Conservation (phyloP, 2,888 invertebrate species). For the Rapana venosa region DNA sequence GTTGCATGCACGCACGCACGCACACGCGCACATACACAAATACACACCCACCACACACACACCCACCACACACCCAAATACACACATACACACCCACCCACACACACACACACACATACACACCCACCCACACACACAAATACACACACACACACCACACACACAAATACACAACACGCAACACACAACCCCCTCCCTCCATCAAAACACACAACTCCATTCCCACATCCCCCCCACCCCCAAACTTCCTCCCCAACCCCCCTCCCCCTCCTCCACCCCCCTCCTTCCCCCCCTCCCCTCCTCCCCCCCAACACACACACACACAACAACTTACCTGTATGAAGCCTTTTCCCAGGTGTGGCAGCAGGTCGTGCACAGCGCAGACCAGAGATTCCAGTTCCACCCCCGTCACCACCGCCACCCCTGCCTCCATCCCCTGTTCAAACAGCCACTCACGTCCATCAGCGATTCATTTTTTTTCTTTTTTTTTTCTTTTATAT, state of each 20-base stretch:
- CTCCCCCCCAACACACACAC: neutral
- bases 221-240: no score
- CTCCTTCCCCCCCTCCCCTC: no score
- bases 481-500: neutral
- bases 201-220: no score
- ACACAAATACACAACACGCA: neutral
- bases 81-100: neutral
- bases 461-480: neutral
- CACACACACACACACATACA: neutral
- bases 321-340: constrained; percentile 79
- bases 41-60: neutral
- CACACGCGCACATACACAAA: neutral
- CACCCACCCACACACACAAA: neutral
- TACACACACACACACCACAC: neutral
- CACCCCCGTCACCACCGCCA: constrained; percentile 69
- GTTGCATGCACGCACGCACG: neutral
- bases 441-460: neutral
- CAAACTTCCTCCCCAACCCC: no score
- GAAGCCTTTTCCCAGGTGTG: constrained; percentile 88
- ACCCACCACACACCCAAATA: neutral
- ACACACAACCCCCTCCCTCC: neutral
- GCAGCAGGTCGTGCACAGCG: constrained; percentile 86
- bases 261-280: no score
- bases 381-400: constrained; percentile 76
- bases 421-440: constrained; percentile 13